These are phyloP conservation scores for Himantopus leucocephalus DNA, from an alignment of 2,113 vertebrate genomes.

Conservation along the genomic window DNA sequence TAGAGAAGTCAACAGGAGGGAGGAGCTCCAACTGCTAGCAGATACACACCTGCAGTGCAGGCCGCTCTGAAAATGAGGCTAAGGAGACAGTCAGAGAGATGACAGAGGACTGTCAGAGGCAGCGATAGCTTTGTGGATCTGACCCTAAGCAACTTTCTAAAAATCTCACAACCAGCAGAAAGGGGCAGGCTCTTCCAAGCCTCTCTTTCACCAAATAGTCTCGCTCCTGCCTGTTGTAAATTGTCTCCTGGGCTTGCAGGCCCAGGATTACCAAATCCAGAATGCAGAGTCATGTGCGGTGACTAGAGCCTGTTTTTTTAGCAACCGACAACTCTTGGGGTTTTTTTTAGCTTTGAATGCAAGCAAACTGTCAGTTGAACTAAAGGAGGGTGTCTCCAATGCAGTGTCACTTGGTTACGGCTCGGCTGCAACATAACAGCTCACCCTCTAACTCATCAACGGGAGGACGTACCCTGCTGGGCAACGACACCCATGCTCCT, in stretches of 20 bases:
- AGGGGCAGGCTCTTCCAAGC: background rate
- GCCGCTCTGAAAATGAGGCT: background rate
- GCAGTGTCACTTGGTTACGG: background rate
- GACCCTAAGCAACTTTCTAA: background rate
- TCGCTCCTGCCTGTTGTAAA: background rate
- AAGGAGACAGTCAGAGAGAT: background rate
- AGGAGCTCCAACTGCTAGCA: background rate
- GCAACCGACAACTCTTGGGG: background rate
- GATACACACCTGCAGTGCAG: background rate
- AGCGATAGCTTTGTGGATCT: background rate
- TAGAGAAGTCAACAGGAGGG: constrained; percentile 19
- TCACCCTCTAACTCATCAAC: background rate
- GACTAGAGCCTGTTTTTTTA: background rate
- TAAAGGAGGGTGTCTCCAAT: background rate
- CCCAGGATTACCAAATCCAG: background rate
- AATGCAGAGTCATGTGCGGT: background rate
- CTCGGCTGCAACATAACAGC: background rate
- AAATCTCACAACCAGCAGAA: background rate
- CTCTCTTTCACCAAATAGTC: background rate
- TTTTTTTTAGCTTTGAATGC: background rate
- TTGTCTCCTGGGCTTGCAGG: background rate
- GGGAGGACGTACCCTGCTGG: background rate
- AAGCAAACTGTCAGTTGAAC: background rate
- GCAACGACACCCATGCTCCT: background rate
- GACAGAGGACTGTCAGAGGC: background rate